Evolutionary conservation across 1,140 invertebrate species (phyloP).

Genomic region (Drosophila miranda): DNA sequence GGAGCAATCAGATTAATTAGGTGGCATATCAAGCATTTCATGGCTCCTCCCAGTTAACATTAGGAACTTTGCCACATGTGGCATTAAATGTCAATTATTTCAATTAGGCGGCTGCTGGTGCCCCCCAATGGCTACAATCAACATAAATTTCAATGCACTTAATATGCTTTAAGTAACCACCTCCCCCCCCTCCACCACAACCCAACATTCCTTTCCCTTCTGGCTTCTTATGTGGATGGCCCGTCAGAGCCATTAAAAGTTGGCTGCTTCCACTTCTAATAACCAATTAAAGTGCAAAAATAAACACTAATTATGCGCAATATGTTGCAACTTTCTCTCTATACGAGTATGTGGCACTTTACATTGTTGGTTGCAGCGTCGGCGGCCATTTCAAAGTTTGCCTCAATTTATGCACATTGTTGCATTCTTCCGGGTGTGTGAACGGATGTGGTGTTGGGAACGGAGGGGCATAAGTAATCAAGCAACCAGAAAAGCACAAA

Average conservation of each 20-base stretch:
- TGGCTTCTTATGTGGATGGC: conserved; percentile 1
- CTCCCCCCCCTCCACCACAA: too few species aligned
- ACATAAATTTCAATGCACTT: conserved; percentile 42
- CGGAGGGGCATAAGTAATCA: conserved; percentile 69
- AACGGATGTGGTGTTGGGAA: too few species aligned
- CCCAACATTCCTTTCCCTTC: background rate
- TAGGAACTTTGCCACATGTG: conserved; percentile 49
- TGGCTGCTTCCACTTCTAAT: conserved; percentile 52
- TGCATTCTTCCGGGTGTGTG: conserved; percentile 21
- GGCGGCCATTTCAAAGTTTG: conserved; percentile 28
- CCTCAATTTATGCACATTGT: conserved; percentile 62
- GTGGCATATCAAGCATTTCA: conserved; percentile 7
- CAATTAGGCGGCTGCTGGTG: conserved; percentile 25
- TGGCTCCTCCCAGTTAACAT: conserved; percentile 30
- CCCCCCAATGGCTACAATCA: conserved; percentile 24
- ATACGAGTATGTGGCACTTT: too few species aligned
- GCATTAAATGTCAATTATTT: conserved; percentile 51
- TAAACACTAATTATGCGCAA: conserved; percentile 72
- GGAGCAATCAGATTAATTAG: conserved; percentile 41
- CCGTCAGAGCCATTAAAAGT: conserved; percentile 66
- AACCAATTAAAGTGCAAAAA: conserved; percentile 77
- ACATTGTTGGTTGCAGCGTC: conserved; percentile 4
- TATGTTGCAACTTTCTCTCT: conserved; percentile 32
- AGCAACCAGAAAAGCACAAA: too few species aligned
- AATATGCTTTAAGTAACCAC: conserved; percentile 15